Conservation (phyloP, 1,140 invertebrate species). For the Callitettix versicolor region DNA sequence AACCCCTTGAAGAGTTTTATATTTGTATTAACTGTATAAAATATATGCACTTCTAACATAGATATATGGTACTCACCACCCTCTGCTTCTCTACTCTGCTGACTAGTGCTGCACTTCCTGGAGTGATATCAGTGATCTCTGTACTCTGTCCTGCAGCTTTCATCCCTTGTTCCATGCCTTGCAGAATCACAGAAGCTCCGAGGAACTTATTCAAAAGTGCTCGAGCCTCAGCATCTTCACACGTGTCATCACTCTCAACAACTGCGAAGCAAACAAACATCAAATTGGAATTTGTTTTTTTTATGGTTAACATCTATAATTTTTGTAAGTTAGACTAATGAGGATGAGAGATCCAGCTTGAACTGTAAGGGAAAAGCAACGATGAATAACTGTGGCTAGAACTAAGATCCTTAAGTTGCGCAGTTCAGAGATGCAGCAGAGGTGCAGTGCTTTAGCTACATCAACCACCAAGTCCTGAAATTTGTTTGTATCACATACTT, state of each 20-base stretch:
- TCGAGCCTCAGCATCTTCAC: constrained; percentile 55
- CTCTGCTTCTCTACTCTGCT: constrained; percentile 30
- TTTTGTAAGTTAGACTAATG: neutral
- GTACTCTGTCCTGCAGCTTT: constrained; percentile 4
- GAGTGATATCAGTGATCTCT: constrained; percentile 8
- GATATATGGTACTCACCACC: constrained; percentile 26
- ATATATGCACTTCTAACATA: too few relatives aligned
- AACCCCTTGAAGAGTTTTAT: too few relatives aligned
- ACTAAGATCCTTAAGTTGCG: too few relatives aligned
- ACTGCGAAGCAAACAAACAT: constrained; percentile 35
- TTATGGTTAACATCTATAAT: too few relatives aligned
- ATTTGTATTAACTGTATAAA: too few relatives aligned
- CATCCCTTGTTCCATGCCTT: constrained; percentile 46
- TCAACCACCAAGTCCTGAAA: too few relatives aligned
- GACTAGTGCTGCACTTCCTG: constrained; percentile 24
- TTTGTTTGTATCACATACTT: too few relatives aligned
- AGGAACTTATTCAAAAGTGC: constrained; percentile 67
- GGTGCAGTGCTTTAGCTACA: too few relatives aligned
- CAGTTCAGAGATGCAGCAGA: too few relatives aligned
- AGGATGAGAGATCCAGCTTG: too few relatives aligned
- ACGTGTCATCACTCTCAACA: constrained; percentile 44
- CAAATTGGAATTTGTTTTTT: neutral
- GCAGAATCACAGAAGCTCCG: constrained; percentile 61
- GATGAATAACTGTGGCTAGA: too few relatives aligned
- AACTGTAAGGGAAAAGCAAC: too few relatives aligned